A percentile compares a stretch with the other conserved stretches of the same genome.
These are phyloP conservation scores for Andinoacara biseriatus DNA, from an alignment of 2,113 vertebrate species.

Conservation along the genomic window DNA sequence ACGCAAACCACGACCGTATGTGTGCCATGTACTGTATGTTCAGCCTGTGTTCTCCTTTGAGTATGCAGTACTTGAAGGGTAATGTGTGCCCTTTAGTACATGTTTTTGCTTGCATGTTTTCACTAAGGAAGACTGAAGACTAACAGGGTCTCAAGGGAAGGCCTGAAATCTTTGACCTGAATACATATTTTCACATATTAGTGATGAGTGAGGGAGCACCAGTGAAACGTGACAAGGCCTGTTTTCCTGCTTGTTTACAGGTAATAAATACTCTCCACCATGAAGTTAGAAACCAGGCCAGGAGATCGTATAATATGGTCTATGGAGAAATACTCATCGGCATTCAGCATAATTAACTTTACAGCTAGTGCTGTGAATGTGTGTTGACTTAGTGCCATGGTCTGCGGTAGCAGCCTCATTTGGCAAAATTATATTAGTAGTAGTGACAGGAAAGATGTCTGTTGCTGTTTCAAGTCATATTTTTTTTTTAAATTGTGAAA, in stretches of 20 bases:
- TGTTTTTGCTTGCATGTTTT: constrained; percentile 67
- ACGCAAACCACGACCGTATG: not conserved
- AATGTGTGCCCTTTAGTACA: constrained; percentile 49
- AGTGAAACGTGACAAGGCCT: constrained; percentile 69
- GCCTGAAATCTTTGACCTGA: constrained; percentile 74
- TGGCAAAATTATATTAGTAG: not conserved
- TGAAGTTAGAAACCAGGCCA: constrained; percentile 58
- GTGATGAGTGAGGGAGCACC: constrained; percentile 67
- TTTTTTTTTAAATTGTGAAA: constrained; percentile 4
- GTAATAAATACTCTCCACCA: constrained; percentile 68
- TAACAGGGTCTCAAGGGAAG: constrained; percentile 67
- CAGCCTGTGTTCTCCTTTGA: constrained; percentile 14
- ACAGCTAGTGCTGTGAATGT: constrained; percentile 1
- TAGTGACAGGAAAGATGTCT: not conserved
- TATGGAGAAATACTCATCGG: constrained; percentile 50
- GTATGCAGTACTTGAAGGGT: constrained; percentile 33
- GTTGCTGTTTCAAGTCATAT: not conserved
- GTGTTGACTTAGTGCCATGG: not conserved
- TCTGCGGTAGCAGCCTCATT: not conserved
- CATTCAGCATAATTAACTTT: constrained; percentile 49
- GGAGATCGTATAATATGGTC: constrained; percentile 53
- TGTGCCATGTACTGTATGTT: constrained; percentile 2
- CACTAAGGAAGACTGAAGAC: constrained; percentile 52
- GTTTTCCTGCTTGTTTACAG: constrained; percentile 73
- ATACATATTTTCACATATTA: constrained; percentile 78